A percentile compares a stretch with the other conserved stretches of the same genome.
Evolutionary conservation across 2,797 vertebrate species (phyloP).

Genomic region (Pteronotus mesoamericanus): DNA sequence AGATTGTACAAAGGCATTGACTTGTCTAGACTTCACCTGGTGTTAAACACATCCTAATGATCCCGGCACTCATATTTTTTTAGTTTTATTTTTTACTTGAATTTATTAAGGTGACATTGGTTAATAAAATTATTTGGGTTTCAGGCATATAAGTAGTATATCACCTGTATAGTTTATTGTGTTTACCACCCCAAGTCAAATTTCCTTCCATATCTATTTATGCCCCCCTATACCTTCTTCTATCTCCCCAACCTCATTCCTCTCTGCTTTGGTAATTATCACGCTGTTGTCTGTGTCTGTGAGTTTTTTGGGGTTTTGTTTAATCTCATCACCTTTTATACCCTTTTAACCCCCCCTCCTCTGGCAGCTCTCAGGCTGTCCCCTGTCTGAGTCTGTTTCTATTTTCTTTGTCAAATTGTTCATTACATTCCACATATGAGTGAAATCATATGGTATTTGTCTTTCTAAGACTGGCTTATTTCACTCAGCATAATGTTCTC

Average conservation of each 20-base stretch:
- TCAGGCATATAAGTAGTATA: too few relatives aligned
- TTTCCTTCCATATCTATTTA: neutral
- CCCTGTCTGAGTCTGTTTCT: neutral
- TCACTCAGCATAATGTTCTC: neutral
- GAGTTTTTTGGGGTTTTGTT: neutral
- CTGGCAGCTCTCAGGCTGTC: neutral
- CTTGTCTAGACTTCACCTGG: neutral
- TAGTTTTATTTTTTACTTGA: neutral
- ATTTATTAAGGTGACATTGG: neutral
- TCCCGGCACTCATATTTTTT: neutral
- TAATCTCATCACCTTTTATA: neutral
- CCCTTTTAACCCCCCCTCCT: neutral
- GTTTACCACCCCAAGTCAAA: neutral
- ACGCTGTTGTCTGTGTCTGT: neutral
- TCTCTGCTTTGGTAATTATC: neutral
- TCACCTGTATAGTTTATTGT: neutral
- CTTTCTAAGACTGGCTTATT: neutral
- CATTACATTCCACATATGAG: neutral
- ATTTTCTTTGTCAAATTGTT: neutral
- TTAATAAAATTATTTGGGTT: neutral
- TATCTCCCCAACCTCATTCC: neutral
- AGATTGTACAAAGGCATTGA: neutral
- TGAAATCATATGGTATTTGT: neutral
- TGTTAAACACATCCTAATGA: neutral
- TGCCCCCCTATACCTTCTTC: neutral